A percentile compares a stretch with the other conserved stretches of the same genome.
Evolutionary conservation across 1,140 invertebrate species (phyloP).

Genomic region (Atta cephalotes): DNA sequence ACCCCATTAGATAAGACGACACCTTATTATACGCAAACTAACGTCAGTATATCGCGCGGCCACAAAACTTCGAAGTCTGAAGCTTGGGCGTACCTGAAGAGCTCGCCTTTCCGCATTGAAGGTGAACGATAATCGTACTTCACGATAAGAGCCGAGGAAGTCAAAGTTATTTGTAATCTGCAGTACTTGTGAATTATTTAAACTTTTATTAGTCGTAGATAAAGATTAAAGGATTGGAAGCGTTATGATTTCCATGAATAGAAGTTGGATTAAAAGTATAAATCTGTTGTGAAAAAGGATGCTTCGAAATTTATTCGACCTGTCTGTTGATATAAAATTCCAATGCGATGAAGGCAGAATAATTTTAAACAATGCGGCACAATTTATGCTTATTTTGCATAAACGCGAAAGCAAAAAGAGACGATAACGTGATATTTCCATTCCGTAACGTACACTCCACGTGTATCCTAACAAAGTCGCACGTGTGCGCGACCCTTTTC

Average conservation of each 20-base stretch:
- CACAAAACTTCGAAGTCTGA: slow-evolving; percentile 73
- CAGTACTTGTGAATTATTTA: slow-evolving; percentile 21
- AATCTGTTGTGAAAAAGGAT: neutral
- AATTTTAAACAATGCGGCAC: neutral
- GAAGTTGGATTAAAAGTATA: neutral
- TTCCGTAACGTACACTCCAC: slow-evolving; percentile 26
- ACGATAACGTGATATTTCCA: slow-evolving; percentile 20
- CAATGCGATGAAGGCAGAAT: neutral
- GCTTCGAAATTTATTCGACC: neutral
- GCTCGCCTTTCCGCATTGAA: slow-evolving; percentile 47
- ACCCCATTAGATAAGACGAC: slow-evolving; percentile 87
- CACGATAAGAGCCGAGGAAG: slow-evolving; percentile 11
- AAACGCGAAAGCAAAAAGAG: neutral
- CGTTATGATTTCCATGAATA: neutral
- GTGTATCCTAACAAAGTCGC: slow-evolving; percentile 60
- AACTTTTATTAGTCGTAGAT: neutral
- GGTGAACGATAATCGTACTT: slow-evolving; percentile 48
- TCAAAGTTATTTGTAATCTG: slow-evolving; percentile 24
- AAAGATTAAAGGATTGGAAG: slow-evolving; percentile 11
- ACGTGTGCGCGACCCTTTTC: slow-evolving; percentile 43
- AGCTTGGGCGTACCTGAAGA: slow-evolving; percentile 40
- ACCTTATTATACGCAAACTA: slow-evolving; percentile 86
- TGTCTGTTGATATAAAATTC: neutral
- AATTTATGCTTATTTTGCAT: slow-evolving; percentile 8
- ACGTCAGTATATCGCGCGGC: slow-evolving; percentile 82